These are phyloP conservation scores for Miltochrista miniata DNA, from an alignment of 2,888 invertebrate genomes.

Conservation along the genomic window DNA sequence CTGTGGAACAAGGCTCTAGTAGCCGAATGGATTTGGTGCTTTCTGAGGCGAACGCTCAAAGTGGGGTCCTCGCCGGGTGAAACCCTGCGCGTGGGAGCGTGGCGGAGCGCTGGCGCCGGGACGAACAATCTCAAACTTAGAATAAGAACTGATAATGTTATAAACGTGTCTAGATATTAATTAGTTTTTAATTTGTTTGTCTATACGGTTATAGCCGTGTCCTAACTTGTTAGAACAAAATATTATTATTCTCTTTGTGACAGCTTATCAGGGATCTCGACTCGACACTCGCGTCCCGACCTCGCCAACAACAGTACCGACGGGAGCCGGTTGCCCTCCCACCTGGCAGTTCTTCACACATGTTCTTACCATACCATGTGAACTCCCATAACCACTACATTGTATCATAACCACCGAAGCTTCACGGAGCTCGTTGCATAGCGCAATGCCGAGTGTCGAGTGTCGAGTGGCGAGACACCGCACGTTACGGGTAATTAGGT, in stretches of 20 bases:
- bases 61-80: slow-evolving; percentile 13
- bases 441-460: background rate
- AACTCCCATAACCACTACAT: background rate
- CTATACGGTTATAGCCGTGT: slow-evolving; percentile 16
- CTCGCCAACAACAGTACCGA: no score
- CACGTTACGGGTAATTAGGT: slow-evolving; percentile 10
- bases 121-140: slow-evolving; percentile 51
- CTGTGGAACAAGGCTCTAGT: background rate
- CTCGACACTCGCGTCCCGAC: background rate
- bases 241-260: slow-evolving; percentile 4
- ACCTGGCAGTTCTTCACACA: no score
- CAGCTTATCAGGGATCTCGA: background rate
- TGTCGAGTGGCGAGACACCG: slow-evolving; percentile 9
- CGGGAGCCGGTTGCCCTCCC: no score
- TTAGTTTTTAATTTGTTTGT: slow-evolving; percentile 19
- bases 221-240: slow-evolving; percentile 14
- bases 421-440: background rate
- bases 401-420: background rate
- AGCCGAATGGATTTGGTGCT: slow-evolving; percentile 11
- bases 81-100: slow-evolving; percentile 6
- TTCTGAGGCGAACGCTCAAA: slow-evolving; percentile 15
- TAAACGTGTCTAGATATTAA: slow-evolving; percentile 18
- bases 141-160: slow-evolving; percentile 39
- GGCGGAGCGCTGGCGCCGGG: slow-evolving; percentile 15
- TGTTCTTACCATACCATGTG: no score